A percentile compares a stretch with the other conserved stretches of the same genome.
Conservation (phyloP, 2,888 invertebrate species). For the Drosophila vallismaia region DNA sequence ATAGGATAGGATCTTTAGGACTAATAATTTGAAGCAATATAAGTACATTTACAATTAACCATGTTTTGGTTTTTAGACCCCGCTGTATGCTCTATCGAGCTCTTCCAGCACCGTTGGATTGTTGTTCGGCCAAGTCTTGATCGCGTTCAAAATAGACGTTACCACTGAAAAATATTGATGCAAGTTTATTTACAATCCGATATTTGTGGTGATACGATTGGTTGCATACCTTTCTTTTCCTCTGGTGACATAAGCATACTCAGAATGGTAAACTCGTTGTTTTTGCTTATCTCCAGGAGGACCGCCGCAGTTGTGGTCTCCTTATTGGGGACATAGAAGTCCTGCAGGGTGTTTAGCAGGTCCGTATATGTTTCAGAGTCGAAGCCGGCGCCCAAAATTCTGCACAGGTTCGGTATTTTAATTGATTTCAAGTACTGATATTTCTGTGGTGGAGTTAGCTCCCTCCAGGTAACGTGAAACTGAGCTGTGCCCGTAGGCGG, state of each 20-base stretch:
- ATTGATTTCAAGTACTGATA: conserved; percentile 82
- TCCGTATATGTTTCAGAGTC: conserved; percentile 80
- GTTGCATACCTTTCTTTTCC: conserved; percentile 76
- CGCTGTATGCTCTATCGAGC: conserved; percentile 63
- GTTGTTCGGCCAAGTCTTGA: conserved; percentile 59
- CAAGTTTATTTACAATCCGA: neutral
- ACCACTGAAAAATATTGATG: conserved; percentile 57
- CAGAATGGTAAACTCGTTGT: conserved; percentile 79
- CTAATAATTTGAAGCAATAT: conserved; percentile 51
- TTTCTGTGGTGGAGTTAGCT: conserved; percentile 76
- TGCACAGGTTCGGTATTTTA: conserved; percentile 72
- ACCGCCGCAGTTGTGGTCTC: conserved; percentile 68
- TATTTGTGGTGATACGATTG: neutral
- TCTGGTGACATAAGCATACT: conserved; percentile 79
- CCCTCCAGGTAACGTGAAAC: conserved; percentile 83
- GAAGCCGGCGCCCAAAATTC: conserved; percentile 82
- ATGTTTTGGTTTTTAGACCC: conserved; percentile 25
- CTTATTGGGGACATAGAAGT: conserved; percentile 75
- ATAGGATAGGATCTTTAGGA: conserved; percentile 29
- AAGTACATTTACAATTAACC: conserved; percentile 41
- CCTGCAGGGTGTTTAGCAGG: conserved; percentile 73
- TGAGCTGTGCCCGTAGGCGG: conserved; percentile 80
- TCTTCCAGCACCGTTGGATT: conserved; percentile 49
- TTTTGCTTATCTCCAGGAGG: conserved; percentile 80
- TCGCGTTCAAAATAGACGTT: conserved; percentile 60